Evolutionary conservation across 2,888 invertebrate species (phyloP).

Genomic region (Idaea biselata): DNA sequence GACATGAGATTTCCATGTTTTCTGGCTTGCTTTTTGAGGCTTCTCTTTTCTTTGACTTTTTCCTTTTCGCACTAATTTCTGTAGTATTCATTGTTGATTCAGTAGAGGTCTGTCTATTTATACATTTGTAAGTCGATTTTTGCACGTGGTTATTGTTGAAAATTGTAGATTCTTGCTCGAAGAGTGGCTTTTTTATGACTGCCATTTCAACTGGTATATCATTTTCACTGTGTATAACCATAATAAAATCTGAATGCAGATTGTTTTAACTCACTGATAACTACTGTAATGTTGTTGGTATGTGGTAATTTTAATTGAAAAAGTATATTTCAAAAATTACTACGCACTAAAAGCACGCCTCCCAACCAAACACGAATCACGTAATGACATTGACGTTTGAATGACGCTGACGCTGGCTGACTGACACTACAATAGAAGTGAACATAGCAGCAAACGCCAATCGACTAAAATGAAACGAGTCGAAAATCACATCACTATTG

Average conservation of each 20-base stretch:
- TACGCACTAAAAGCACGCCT: neutral
- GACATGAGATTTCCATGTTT: conserved; percentile 16
- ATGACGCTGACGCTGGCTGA: conserved; percentile 2
- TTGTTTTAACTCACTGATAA: neutral
- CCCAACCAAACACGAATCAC: neutral
- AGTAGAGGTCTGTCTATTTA: neutral
- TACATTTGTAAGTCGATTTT: conserved; percentile 29
- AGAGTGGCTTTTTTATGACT: conserved; percentile 31
- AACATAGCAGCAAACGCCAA: neutral
- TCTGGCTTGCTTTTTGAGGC: conserved; percentile 12
- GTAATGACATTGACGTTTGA: conserved; percentile 2
- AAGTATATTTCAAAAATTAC: neutral
- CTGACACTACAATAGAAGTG: conserved; percentile 1
- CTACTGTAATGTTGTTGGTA: neutral
- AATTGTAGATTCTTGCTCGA: conserved; percentile 43
- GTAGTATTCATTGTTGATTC: neutral
- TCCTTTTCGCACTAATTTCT: conserved; percentile 9
- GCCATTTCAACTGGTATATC: conserved; percentile 38
- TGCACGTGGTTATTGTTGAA: conserved; percentile 53
- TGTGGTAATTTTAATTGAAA: neutral
- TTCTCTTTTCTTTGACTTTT: conserved; percentile 22
- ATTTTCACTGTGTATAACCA: conserved; percentile 50
- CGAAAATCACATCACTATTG: neutral
- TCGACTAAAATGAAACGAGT: neutral
- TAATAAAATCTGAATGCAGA: conserved; percentile 21